phyloP scores from a whole-genome alignment of 2,797 vertebrate genomes.

The Peromyscus aztecus region DNA sequence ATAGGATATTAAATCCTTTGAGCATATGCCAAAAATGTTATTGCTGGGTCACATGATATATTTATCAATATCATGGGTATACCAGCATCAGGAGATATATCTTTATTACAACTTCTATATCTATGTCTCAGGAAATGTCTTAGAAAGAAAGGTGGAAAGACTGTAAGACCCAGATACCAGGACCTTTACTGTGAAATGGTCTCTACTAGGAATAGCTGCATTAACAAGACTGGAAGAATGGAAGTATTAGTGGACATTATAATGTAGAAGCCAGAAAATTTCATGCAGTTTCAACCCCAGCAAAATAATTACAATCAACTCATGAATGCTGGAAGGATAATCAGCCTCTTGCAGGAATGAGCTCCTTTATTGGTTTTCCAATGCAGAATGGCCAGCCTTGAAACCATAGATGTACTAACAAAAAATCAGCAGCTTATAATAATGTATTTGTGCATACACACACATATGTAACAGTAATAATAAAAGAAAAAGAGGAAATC shows the following conservation, averaged over 20 bases:
- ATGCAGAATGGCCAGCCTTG: neutral
- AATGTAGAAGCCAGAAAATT: neutral
- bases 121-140: neutral
- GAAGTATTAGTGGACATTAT: neutral
- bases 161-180: neutral
- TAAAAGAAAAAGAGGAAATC: neutral
- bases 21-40: neutral
- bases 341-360: neutral
- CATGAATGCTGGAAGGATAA: neutral
- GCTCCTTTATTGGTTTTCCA: neutral
- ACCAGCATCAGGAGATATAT: neutral
- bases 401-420: neutral
- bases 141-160: neutral
- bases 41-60: neutral
- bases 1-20: neutral
- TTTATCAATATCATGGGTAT: neutral
- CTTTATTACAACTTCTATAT: neutral
- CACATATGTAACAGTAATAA: neutral
- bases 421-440: neutral
- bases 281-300: neutral
- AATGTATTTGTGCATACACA: neutral
- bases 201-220: neutral
- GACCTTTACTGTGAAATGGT: neutral
- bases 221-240: neutral
- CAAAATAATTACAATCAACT: neutral